phyloP scores from a whole-genome alignment of 2,888 invertebrate genomes.

The Tryphoninae sp. region DNA sequence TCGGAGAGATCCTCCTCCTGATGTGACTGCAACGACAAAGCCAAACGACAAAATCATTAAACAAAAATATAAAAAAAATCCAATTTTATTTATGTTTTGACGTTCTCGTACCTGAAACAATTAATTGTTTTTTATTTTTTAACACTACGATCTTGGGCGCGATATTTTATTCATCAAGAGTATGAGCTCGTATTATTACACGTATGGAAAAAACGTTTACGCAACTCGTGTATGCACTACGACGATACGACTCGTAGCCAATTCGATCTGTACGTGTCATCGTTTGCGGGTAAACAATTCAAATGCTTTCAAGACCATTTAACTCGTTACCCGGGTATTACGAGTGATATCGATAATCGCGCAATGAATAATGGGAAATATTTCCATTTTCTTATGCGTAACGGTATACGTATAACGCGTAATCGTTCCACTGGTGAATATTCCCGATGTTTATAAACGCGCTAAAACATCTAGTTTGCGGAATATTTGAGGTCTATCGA shows the following conservation, averaged over 20 bases:
- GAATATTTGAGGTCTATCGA: constrained; percentile 33
- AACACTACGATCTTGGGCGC: background rate
- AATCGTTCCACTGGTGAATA: background rate
- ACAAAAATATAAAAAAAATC: constrained; percentile 46
- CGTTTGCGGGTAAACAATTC: background rate
- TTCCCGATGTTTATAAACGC: background rate
- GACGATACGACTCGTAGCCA: background rate
- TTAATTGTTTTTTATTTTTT: background rate
- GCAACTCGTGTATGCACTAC: background rate
- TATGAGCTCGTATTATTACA: constrained; percentile 10
- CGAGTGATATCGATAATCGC: constrained; percentile 45
- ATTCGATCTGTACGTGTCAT: constrained; percentile 59
- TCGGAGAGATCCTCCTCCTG: constrained; percentile 84
- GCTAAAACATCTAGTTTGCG: background rate
- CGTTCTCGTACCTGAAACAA: background rate
- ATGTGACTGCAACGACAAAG: constrained; percentile 82
- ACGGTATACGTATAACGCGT: background rate
- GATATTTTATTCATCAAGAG: constrained; percentile 19
- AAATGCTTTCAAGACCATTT: constrained; percentile 22
- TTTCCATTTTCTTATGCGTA: background rate
- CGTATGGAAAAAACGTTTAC: constrained; percentile 15
- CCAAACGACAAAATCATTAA: constrained; percentile 25
- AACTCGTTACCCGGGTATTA: background rate
- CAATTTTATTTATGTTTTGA: constrained; percentile 29
- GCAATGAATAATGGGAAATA: constrained; percentile 1